A percentile compares a stretch with the other conserved stretches of the same genome.
Evolutionary conservation across 2,888 invertebrate genomes (phyloP).

Genomic region (Metellina segmentata): DNA sequence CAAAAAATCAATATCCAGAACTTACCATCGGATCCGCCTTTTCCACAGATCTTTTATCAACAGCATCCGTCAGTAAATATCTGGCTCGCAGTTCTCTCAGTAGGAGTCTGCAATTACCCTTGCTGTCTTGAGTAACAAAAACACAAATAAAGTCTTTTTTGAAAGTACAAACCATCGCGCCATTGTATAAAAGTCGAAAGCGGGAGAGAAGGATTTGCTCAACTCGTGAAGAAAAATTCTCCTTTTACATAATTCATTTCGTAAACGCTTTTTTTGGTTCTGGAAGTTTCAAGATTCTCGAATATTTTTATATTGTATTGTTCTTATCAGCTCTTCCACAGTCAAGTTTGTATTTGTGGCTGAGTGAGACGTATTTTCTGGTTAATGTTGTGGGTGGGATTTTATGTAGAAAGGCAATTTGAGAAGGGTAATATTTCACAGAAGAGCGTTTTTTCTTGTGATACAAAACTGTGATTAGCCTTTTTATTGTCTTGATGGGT

Average conservation of each 20-base stretch:
- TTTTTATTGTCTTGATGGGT: neutral
- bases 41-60: neutral
- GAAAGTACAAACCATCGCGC: neutral
- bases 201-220: neutral
- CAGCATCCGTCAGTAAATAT: neutral
- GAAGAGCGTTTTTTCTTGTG: neutral
- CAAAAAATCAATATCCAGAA: neutral
- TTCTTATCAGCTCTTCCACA: too few species aligned
- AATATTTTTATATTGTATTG: too few species aligned
- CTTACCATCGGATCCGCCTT: neutral
- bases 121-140: conserved; percentile 21
- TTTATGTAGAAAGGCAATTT: neutral
- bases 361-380: neutral
- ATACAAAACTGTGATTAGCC: neutral
- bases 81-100: neutral
- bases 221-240: conserved; percentile 20
- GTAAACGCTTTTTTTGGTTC: conserved; percentile 7
- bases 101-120: conserved; percentile 22
- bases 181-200: neutral
- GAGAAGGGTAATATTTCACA: neutral
- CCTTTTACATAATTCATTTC: conserved; percentile 41
- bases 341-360: neutral
- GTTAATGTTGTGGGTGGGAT: neutral
- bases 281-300: too few species aligned
- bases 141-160: conserved; percentile 20